Evolutionary conservation across 64 coral and sea anemone genomes (phyloP).

Genomic region (Montipora sp.): DNA sequence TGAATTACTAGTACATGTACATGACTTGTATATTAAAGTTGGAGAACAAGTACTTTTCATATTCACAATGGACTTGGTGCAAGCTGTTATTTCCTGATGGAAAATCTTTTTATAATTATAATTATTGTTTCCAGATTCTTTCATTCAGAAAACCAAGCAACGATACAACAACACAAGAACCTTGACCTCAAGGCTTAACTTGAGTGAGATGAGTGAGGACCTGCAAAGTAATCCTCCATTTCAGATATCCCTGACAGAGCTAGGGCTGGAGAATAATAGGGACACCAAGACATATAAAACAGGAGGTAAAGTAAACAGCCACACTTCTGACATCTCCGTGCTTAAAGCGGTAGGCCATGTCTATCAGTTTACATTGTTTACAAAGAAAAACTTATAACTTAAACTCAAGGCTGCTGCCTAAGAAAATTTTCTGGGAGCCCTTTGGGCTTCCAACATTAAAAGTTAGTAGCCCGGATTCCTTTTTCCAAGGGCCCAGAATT

Average conservation of each 20-base stretch:
- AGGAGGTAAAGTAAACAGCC: conserved; percentile 53
- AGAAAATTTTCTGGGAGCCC: too few relatives aligned
- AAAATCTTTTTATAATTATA: background rate
- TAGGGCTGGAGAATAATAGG: conserved; percentile 63
- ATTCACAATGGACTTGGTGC: background rate
- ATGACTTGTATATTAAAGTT: too few relatives aligned
- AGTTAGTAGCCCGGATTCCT: too few relatives aligned
- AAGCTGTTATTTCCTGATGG: background rate
- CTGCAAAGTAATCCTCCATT: conserved; percentile 92
- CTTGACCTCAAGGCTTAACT: conserved; percentile 88
- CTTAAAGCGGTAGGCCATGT: too few relatives aligned
- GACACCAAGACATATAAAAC: conserved; percentile 88
- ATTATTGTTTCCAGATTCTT: conserved; percentile 72
- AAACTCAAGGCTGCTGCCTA: too few relatives aligned
- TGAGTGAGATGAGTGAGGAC: conserved; percentile 90
- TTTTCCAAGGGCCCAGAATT: too few relatives aligned
- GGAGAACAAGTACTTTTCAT: too few relatives aligned
- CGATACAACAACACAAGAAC: conserved; percentile 93
- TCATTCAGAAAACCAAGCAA: conserved; percentile 94
- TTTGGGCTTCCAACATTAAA: too few relatives aligned
- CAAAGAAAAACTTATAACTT: too few relatives aligned
- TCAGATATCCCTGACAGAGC: conserved; percentile 78
- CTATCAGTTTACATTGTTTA: too few relatives aligned
- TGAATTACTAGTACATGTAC: background rate
- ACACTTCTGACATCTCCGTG: too few relatives aligned